Evolutionary conservation across 2,797 vertebrate genomes (phyloP), one percentile per base, ranked within the genome.

Genomic region (Coccyzus lansbergi): DNA sequence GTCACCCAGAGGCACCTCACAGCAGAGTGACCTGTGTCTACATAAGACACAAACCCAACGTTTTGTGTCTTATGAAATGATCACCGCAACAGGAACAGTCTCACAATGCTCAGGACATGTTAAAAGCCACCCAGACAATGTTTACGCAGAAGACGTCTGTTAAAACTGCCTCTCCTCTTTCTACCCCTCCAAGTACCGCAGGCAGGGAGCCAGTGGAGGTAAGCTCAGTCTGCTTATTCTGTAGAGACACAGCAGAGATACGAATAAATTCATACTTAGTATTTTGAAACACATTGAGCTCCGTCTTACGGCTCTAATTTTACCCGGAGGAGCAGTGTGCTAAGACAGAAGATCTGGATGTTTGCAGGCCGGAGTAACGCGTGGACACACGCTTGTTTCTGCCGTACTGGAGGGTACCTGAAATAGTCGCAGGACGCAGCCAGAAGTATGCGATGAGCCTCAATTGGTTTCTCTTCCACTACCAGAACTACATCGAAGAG

Each of bases 391-490:
- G 40, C 42, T 38, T 3, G 24, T 64, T 46, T 16, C 77, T 64
- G 83, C 42, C 5, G 4, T 51, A 48, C 44, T 69, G 68, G 29
- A 29, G 40, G 34, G 91, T 95, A 99, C 99, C 99, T 99, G 97
- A 99, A 99, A 91, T 99, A 99, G 94, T 99, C 99, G 20, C 99
- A 99, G 10, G 99, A 99, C 0, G 99, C 99, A 14, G 99, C 99
- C 71, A 99, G 98, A 0, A 99, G 98, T 76, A 99, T 98, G 5
- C 99, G 99, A 94, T 99, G 99, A 58, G 99, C 99, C 88, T 98
- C 98, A 6, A 99, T 98, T 40, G 98, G 97, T 78, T 97, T 98
- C 77, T 98, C 99, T 72, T 99, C 99, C 63, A 99, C 98, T 69
- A 99, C 94, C 51, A 99, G 98, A 51, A 98, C 98, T 15, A 99